Base-by-base conservation (phyloP, 2,797 vertebrate genomes). In the Sibirionetta formosa region DNA sequence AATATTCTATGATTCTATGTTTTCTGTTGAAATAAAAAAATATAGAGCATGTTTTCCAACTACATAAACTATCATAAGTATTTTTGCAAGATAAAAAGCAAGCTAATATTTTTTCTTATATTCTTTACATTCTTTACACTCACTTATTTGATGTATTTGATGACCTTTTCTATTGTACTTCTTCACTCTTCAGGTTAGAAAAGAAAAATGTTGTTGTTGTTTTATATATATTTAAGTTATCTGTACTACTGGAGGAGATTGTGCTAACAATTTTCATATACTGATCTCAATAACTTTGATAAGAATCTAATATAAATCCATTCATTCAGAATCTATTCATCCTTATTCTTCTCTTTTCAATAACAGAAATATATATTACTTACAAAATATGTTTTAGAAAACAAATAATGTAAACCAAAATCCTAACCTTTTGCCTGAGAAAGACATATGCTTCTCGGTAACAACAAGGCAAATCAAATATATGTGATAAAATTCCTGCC, bases 1-100 rank as follows among this genome's bases (percentile, higher is more conserved):
- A 7, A 56, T 56, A n/a, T n/a, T 56, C 31, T 56, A n/a, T n/a
- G 54, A 56, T n/a, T 56, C 54, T 53, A 31, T 83, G 11, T 42
- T 82, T 95, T 93, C 4, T 24, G 14, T 58, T 90, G 31, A 75
- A 92, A 88, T 79, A 76, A 83, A 83, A 83, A 95, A 92, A 76
- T 51, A 78, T 29, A 69, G n/a, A 35, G 14, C 71, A 77, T 35
- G 22, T 36, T 19, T 83, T 76, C 73, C 63, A 35, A 68, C 40
- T 8, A 69, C 18, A 84, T 90, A 68, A 86, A 84, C 70, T 73
- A 70, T n/a, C 71, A 92, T 84, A 88, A 87, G 86, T 82, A 86
- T 90, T 84, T 86, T 87, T 57, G 27, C 24, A 82, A 64, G 44
- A 93, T 65, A 31, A 76, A 56, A 56, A 89, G 3, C 35, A 73